These are phyloP conservation scores for Grantiella picta DNA, from an alignment of 2,113 vertebrate species.

Conservation along the genomic window DNA sequence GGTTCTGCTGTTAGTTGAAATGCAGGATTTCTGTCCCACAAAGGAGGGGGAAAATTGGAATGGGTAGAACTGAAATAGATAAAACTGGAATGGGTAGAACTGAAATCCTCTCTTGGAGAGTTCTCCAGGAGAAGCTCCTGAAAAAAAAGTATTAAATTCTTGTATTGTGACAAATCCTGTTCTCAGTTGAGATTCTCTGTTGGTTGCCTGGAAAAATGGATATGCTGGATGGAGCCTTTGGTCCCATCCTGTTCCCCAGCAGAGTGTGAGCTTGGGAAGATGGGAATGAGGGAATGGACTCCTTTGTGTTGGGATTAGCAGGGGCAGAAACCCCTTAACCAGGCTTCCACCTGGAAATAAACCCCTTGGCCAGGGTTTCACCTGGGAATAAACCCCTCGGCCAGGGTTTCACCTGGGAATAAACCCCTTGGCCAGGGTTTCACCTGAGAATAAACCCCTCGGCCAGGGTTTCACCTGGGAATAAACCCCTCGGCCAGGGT, in stretches of 20 bases:
- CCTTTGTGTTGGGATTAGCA: rapidly evolving
- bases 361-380: too few relatives aligned
- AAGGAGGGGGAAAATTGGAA: background rate
- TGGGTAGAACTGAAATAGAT: background rate
- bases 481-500: background rate
- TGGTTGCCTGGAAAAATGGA: background rate
- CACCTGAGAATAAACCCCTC: background rate
- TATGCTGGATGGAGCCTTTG: rapidly evolving
- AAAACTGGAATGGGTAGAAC: background rate
- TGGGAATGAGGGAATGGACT: background rate
- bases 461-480: background rate
- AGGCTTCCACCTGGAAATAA: too few relatives aligned
- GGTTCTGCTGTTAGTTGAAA: background rate
- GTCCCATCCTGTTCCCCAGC: background rate
- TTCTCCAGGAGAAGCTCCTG: background rate
- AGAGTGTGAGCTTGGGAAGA: rapidly evolving
- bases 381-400: too few relatives aligned
- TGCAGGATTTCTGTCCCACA: background rate
- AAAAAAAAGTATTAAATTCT: background rate
- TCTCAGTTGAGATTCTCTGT: background rate
- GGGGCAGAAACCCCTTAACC: background rate
- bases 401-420: background rate
- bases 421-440: background rate
- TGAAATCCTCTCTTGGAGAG: background rate
- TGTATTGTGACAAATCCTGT: background rate